Conservation (phyloP, 1,140 invertebrate genomes). For the Druon quercuslanigerum region DNA sequence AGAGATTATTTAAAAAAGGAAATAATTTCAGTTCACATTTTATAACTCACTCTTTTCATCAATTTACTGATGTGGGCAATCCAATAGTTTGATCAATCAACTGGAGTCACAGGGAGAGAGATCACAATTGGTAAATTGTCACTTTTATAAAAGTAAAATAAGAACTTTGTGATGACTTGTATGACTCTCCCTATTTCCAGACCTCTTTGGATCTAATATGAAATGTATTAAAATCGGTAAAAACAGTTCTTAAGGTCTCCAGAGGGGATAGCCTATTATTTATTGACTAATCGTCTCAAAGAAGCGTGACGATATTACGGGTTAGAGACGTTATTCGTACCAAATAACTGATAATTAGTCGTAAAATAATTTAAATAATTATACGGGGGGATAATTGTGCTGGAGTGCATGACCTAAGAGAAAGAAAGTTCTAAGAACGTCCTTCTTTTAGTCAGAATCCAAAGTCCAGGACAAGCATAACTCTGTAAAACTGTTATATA, state of each 20-base stretch:
- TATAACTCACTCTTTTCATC: neutral
- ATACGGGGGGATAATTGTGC: slow-evolving; percentile 39
- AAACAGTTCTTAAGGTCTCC: slow-evolving; percentile 40
- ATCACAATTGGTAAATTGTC: slow-evolving; percentile 10
- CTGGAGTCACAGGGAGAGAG: neutral
- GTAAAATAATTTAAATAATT: slow-evolving; percentile 59
- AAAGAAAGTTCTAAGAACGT: slow-evolving; percentile 21
- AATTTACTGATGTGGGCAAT: neutral
- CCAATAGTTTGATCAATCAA: neutral
- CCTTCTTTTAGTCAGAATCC: slow-evolving; percentile 5
- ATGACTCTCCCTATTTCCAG: neutral
- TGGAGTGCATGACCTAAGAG: slow-evolving; percentile 30
- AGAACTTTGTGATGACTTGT: slow-evolving; percentile 20
- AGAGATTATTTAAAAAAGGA: neutral
- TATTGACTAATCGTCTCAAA: slow-evolving; percentile 50
- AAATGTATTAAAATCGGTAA: neutral
- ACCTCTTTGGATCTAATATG: neutral
- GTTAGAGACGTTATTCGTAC: slow-evolving; percentile 57
- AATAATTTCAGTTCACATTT: neutral
- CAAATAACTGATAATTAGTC: slow-evolving; percentile 54
- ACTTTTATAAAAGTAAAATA: slow-evolving; percentile 14
- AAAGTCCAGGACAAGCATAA: slow-evolving; percentile 36
- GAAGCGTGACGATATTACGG: slow-evolving; percentile 43
- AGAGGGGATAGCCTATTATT: slow-evolving; percentile 56
- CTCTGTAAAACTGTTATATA: slow-evolving; percentile 33